These are phyloP conservation scores for Gymnopithys bicolor DNA, from an alignment of 2,797 vertebrate species.

Conservation along the genomic window DNA sequence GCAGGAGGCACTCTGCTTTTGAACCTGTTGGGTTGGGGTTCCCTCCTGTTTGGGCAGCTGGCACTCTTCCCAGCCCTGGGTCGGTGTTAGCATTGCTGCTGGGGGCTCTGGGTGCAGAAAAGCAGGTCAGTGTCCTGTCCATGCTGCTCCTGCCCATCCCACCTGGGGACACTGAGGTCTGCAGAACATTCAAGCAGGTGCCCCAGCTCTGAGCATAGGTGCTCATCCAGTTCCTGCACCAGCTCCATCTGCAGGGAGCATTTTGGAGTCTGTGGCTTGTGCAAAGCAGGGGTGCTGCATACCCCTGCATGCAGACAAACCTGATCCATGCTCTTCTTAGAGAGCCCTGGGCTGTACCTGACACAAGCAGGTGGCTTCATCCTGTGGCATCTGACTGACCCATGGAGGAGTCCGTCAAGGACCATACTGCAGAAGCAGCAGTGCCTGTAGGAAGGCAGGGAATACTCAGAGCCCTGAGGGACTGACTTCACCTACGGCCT, in stretches of 20 bases:
- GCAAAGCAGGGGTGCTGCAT: accelerated
- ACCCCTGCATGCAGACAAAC: accelerated
- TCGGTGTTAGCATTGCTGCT: accelerated
- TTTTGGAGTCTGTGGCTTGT: background rate
- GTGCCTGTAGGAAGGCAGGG: background rate
- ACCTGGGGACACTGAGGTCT: background rate
- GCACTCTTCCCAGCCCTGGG: background rate
- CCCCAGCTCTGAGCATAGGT: background rate
- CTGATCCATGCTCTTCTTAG: accelerated
- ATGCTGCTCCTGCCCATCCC: background rate
- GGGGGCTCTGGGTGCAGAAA: background rate
- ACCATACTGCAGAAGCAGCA: background rate
- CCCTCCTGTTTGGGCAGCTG: background rate
- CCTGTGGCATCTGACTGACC: background rate
- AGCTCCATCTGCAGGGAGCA: accelerated
- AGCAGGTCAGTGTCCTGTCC: background rate
- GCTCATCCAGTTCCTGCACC: accelerated
- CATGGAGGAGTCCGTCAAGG: background rate
- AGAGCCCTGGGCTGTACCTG: background rate
- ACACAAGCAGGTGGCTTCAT: background rate
- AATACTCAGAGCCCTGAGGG: background rate
- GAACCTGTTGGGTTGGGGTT: background rate
- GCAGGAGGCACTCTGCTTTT: background rate
- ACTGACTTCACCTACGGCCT: accelerated
- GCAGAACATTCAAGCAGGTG: background rate